phyloP scores from a whole-genome alignment of 37 sponge, comb jelly and placozoan genomes.

The Haliclona indistincta region DNA sequence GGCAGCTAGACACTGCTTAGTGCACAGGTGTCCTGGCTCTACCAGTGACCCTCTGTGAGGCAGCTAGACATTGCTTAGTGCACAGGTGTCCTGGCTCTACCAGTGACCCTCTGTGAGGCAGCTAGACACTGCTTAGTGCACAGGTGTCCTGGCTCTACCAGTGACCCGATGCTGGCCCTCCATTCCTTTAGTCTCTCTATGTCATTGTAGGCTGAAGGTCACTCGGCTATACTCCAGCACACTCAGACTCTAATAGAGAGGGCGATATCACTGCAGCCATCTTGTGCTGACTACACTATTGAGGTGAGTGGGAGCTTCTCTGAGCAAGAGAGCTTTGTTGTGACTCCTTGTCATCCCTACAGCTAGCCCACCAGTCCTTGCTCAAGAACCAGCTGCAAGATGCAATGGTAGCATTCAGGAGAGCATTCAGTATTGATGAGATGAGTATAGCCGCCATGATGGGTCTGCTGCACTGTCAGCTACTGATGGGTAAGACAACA shows the following conservation, averaged over 20 bases:
- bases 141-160: too few relatives aligned
- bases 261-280: conserved; percentile 73
- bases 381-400: conserved; percentile 68
- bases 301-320: conserved; percentile 52
- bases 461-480: conserved; percentile 86
- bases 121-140: too few relatives aligned
- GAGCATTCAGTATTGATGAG: conserved; percentile 83
- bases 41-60: too few relatives aligned
- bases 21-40: too few relatives aligned
- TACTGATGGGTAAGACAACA: conserved; percentile 61
- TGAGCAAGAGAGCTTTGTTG: background rate
- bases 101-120: too few relatives aligned
- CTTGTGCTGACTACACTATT: conserved; percentile 66
- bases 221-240: conserved; percentile 70
- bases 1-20: too few relatives aligned
- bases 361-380: conserved; percentile 71
- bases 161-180: background rate
- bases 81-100: too few relatives aligned
- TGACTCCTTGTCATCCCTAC: background rate
- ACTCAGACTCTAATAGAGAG: conserved; percentile 86
- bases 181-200: background rate
- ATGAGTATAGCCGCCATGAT: conserved; percentile 78
- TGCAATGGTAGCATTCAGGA: conserved; percentile 75
- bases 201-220: conserved; percentile 67
- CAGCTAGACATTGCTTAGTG: too few relatives aligned